These are phyloP conservation scores for Anas acuta DNA, from an alignment of 2,797 vertebrate species.

Conservation along the genomic window DNA sequence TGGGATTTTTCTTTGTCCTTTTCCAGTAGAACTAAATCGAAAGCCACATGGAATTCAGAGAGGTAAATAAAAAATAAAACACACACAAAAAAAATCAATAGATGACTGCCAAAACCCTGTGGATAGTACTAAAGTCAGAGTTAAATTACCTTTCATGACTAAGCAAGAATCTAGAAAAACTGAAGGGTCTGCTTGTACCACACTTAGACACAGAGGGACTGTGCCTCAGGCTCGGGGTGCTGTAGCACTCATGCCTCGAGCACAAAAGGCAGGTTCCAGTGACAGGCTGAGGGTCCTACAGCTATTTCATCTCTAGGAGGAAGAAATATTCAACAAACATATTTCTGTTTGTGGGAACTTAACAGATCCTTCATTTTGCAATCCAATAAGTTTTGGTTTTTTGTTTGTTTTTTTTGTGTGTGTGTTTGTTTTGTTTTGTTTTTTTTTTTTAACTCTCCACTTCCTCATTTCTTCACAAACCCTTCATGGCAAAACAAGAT, in stretches of 20 bases:
- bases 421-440: too few species aligned
- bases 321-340: neutral
- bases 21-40: slow-evolving; percentile 49
- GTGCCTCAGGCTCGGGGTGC: neutral
- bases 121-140: slow-evolving; percentile 14
- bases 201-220: neutral
- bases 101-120: slow-evolving; percentile 50
- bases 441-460: neutral
- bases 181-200: neutral
- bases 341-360: neutral
- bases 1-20: slow-evolving; percentile 57
- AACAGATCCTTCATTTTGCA: neutral
- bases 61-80: slow-evolving; percentile 66
- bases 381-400: neutral
- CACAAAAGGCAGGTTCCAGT: neutral
- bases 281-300: neutral
- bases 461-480: neutral
- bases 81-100: slow-evolving; percentile 45
- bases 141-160: slow-evolving; percentile 60
- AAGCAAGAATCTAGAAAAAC: slow-evolving; percentile 39
- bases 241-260: neutral
- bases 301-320: neutral
- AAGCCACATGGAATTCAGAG: slow-evolving; percentile 58
- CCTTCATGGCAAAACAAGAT: neutral
- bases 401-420: too few species aligned